Base-by-base conservation (phyloP, 1,140 invertebrate species). In the Brachionus rotundiformis region DNA sequence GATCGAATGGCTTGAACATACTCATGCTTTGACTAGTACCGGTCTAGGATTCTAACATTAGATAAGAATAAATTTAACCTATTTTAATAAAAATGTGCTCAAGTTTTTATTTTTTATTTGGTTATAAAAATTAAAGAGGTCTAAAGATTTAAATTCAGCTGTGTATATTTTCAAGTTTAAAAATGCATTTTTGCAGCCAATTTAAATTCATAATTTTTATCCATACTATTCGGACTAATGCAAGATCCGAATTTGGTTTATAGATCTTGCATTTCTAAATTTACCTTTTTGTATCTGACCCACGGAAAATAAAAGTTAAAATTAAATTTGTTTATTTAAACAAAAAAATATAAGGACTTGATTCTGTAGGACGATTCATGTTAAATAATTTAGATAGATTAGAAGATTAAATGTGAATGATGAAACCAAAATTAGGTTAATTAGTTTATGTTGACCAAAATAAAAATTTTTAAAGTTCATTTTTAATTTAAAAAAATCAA, bases 71-170 rank as follows among this genome's bases (percentile, higher is more conserved):
- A 54, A 54, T 54, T 63, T 29, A n/a, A 63, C 29, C 29, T 29
- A 63, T 16, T 33, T 63, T 63, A 10, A 33, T 5, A 63, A 71
- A 71, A 71, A 71, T 71, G 65, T 71, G 65, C 65, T 71, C 23
- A 31, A n/a, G 16, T 31, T 65, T 65, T 65, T 65, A n/a, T 65
- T 65, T 65, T 65, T 65, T 65, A 29, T 27, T 31, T 65, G n/a
- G 11, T 54, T 54, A 8, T 65, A 31, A 65, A 65, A 27, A 29
- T 65, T 33, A 65, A 31, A 29, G 29, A 29, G 61, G 10, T 65
- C 31, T 65, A 16, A 27, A n/a, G 1, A 29, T 65, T 65, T 31
- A 1, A 65, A 65, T 65, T 65, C 31, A 31, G 25, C 31, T 65
- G 27, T 31, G 25, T 65, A 13, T 65, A 29, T 29, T 10, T 29